phyloP scores from a whole-genome alignment of 2,888 invertebrate species.

The Cepaea hortensis region DNA sequence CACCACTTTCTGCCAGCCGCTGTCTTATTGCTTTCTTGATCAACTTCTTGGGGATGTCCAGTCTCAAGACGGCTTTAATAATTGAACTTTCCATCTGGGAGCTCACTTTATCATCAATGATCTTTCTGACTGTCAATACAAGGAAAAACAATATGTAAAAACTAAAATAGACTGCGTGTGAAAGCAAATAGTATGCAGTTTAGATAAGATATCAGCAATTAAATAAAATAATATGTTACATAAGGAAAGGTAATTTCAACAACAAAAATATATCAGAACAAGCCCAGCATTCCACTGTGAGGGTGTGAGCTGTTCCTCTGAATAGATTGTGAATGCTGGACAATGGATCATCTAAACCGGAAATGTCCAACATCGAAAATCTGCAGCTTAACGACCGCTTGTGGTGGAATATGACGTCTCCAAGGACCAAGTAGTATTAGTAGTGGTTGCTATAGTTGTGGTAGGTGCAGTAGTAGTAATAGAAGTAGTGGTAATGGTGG shows the following conservation, averaged over 20 bases:
- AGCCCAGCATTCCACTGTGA: neutral
- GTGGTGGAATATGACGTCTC: too few relatives aligned
- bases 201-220: neutral
- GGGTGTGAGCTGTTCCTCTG: too few relatives aligned
- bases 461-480: too few relatives aligned
- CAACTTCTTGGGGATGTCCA: slow-evolving; percentile 64
- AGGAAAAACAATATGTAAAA: neutral
- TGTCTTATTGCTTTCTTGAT: slow-evolving; percentile 66
- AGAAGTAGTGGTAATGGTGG: too few relatives aligned
- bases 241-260: neutral
- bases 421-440: too few relatives aligned
- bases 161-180: neutral
- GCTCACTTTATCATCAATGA: slow-evolving; percentile 57
- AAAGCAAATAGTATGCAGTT: neutral
- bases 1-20: slow-evolving; percentile 67
- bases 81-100: slow-evolving; percentile 67
- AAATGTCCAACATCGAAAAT: too few relatives aligned
- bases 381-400: too few relatives aligned
- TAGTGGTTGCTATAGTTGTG: too few relatives aligned
- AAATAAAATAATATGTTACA: neutral
- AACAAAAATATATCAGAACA: neutral
- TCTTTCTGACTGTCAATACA: neutral
- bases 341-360: too few relatives aligned
- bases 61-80: slow-evolving; percentile 65
- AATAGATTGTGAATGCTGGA: too few relatives aligned